Conservation (phyloP, 2,888 invertebrate genomes). For the Standfussiana lucernea region DNA sequence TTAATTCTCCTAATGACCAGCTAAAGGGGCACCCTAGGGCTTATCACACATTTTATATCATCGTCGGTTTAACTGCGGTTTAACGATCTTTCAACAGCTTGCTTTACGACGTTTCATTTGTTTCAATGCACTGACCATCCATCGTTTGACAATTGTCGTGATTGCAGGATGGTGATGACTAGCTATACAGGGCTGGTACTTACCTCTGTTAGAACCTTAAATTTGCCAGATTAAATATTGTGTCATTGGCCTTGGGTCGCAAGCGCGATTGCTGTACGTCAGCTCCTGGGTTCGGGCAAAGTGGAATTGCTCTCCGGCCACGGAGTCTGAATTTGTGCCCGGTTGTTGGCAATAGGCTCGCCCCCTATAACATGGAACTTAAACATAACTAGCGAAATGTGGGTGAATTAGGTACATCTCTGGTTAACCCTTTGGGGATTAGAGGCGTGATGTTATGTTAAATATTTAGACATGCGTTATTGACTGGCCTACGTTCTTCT, state of each 20-base stretch:
- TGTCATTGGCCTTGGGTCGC: not conserved
- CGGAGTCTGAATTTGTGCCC: not conserved
- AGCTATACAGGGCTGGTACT: conserved; percentile 52
- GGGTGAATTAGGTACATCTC: too few species aligned
- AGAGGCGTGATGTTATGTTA: too few species aligned
- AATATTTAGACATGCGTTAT: too few species aligned
- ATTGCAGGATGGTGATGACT: conserved; percentile 80
- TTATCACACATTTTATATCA: conserved; percentile 68
- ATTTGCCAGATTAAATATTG: not conserved
- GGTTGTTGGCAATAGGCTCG: not conserved
- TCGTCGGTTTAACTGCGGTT: conserved; percentile 69
- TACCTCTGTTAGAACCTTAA: not conserved
- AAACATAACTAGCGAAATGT: not conserved
- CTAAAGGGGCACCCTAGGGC: conserved; percentile 31
- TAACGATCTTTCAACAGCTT: conserved; percentile 84
- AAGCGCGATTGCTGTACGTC: not conserved
- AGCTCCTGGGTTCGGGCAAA: not conserved
- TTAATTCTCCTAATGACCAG: not conserved
- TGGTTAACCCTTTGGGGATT: too few species aligned
- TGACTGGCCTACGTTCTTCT: too few species aligned
- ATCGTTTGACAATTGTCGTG: conserved; percentile 75
- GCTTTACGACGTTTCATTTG: conserved; percentile 89
- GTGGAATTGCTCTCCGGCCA: not conserved
- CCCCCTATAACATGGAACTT: not conserved
- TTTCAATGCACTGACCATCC: conserved; percentile 84